Evolutionary conservation across 2,888 invertebrate species (phyloP).

Genomic region (Idaea straminata): DNA sequence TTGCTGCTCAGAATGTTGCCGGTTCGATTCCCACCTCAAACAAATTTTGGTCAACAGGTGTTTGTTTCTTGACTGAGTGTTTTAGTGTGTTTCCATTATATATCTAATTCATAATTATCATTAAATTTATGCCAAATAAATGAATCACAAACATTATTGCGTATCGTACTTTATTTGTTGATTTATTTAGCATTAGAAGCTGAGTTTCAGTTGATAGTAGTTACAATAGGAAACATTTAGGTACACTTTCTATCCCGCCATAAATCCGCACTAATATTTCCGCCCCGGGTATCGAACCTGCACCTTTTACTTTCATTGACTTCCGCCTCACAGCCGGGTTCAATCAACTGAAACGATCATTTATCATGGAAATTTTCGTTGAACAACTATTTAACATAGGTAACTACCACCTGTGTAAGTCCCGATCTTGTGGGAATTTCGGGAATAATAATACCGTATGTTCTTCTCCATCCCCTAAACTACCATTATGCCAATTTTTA

Average conservation of each 20-base stretch:
- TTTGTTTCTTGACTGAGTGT: no score
- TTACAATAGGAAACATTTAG: slow-evolving; percentile 2
- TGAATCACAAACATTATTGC: no score
- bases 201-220: neutral
- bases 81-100: no score
- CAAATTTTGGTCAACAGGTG: no score
- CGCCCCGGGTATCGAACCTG: slow-evolving; percentile 28
- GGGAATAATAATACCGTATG: no score
- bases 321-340: slow-evolving; percentile 2
- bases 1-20: no score
- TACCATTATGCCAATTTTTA: no score
- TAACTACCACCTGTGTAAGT: neutral
- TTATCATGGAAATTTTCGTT: slow-evolving; percentile 7
- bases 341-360: slow-evolving; percentile 16
- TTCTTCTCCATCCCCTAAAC: no score
- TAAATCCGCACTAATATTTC: slow-evolving; percentile 25
- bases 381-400: slow-evolving; percentile 7
- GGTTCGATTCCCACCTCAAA: no score
- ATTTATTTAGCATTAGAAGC: neutral
- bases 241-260: slow-evolving; percentile 40
- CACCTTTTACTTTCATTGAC: slow-evolving; percentile 30
- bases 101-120: no score
- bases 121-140: no score
- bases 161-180: neutral
- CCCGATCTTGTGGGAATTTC: neutral